Evolutionary conservation across 2,113 vertebrate genomes (phyloP).

Genomic region (Saguinus midas): DNA sequence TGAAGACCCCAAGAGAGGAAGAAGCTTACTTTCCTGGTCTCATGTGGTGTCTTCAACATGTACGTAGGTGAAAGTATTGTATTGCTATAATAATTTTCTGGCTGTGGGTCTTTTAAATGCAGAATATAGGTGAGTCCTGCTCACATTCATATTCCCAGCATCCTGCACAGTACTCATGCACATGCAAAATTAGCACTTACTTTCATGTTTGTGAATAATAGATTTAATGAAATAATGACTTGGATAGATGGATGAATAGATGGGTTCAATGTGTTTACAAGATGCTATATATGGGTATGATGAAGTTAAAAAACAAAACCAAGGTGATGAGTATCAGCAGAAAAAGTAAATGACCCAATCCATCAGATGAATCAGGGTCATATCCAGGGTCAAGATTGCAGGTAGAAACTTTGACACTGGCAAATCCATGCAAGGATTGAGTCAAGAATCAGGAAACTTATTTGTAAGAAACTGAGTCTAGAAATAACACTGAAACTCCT

Average conservation of each 20-base stretch:
- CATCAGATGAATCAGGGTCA: background rate
- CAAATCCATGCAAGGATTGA: background rate
- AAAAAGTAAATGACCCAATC: background rate
- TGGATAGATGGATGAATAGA: background rate
- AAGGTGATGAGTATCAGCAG: background rate
- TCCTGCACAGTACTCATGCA: background rate
- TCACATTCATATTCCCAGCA: background rate
- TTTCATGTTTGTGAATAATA: background rate
- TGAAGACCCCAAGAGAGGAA: background rate
- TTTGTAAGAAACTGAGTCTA: background rate
- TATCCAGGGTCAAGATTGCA: background rate
- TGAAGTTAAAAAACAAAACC: background rate
- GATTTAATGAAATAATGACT: background rate
- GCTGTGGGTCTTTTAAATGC: background rate
- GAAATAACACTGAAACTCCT: background rate
- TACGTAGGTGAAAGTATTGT: background rate
- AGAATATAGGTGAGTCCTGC: background rate
- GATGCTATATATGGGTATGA: background rate
- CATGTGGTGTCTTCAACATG: background rate
- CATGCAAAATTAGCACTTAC: background rate
- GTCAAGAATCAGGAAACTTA: background rate
- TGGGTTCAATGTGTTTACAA: background rate
- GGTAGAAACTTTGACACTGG: background rate
- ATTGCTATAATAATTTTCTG: background rate
- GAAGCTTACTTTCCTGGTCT: background rate